phyloP scores from a whole-genome alignment of 2,888 invertebrate genomes.

The Ichneumoninae sp. region DNA sequence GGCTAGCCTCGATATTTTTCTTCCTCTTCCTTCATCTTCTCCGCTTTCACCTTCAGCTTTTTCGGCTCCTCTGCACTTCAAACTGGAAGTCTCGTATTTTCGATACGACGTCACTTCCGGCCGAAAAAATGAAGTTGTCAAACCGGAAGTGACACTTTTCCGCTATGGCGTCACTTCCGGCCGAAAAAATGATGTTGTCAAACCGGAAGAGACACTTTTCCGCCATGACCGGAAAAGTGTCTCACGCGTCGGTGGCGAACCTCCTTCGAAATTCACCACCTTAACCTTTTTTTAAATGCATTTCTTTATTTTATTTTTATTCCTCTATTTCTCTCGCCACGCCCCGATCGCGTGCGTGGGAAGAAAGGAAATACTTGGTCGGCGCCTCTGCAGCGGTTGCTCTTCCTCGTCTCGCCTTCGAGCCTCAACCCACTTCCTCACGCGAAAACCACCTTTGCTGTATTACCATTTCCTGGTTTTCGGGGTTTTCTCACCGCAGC shows the following conservation, averaged over 20 bases:
- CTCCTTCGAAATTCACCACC: no score
- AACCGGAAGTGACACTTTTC: no score
- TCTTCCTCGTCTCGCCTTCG: slow-evolving; percentile 55
- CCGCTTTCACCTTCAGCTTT: background rate
- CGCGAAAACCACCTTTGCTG: slow-evolving; percentile 6
- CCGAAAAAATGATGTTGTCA: no score
- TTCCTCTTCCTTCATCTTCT: background rate
- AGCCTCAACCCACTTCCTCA: background rate
- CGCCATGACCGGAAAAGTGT: no score
- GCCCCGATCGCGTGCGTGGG: slow-evolving; percentile 72
- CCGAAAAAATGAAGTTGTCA: no score
- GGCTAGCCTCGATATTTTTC: no score
- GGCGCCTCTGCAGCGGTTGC: slow-evolving; percentile 33
- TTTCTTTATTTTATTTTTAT: slow-evolving; percentile 15
- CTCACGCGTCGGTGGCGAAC: no score
- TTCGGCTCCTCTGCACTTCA: slow-evolving; percentile 14
- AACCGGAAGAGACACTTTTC: no score
- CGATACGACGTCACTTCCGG: no score
- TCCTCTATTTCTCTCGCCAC: slow-evolving; percentile 53
- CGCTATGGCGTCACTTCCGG: no score
- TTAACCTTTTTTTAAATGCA: no score
- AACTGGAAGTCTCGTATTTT: no score
- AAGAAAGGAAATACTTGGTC: slow-evolving; percentile 60
- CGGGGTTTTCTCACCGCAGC: background rate
- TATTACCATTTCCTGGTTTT: background rate